Evolutionary conservation across 2,797 vertebrate species (phyloP).

Genomic region (Garrulus glandarius): DNA sequence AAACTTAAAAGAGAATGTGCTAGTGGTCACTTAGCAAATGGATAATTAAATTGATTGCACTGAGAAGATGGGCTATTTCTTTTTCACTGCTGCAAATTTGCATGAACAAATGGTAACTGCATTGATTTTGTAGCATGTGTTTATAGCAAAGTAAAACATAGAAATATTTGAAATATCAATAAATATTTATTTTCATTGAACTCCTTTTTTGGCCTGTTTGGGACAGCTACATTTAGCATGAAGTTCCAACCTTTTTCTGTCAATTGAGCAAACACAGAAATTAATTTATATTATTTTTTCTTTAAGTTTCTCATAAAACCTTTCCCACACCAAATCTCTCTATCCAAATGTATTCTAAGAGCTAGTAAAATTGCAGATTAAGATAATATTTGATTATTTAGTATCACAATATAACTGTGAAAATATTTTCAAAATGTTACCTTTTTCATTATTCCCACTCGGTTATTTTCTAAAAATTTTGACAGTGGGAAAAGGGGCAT

Average conservation of each 20-base stretch:
- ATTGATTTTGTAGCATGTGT: background rate
- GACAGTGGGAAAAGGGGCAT: background rate
- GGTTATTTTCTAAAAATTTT: background rate
- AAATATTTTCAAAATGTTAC: background rate
- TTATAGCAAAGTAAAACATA: background rate
- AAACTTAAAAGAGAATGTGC: background rate
- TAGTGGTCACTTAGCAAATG: background rate
- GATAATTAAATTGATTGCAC: background rate
- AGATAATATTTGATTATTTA: background rate
- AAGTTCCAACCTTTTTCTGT: background rate
- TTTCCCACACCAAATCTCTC: background rate
- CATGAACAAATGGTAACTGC: background rate
- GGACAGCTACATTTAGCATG: background rate
- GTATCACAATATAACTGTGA: background rate
- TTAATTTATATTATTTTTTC: background rate
- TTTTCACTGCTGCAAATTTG: background rate
- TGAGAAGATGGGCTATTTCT: background rate
- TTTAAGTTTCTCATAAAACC: background rate
- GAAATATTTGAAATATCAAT: background rate
- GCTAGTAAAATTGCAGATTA: background rate
- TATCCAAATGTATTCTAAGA: background rate
- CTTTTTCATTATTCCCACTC: background rate
- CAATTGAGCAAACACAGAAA: background rate
- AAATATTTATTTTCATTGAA: background rate
- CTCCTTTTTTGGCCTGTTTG: background rate